Percentiles rank a stretch among this genome's conserved stretches.
These are phyloP conservation scores for Pseudoatta argentina DNA, from an alignment of 1,140 invertebrate species.

Conservation along the genomic window DNA sequence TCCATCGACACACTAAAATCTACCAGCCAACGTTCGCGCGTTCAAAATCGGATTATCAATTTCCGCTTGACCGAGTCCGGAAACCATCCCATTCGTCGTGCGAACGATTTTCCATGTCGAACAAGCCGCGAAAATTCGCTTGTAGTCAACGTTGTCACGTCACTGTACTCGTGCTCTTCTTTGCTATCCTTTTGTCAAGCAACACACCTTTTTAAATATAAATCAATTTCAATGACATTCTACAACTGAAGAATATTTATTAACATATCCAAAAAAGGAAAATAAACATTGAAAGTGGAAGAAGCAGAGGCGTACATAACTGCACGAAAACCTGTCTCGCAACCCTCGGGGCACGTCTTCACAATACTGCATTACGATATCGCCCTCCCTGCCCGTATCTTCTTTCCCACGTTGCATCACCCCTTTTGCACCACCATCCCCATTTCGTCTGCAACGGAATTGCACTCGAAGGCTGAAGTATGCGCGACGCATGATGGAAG, in stretches of 20 bases:
- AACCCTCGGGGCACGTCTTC: constrained; percentile 73
- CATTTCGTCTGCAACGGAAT: constrained; percentile 57
- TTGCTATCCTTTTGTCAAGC: constrained; percentile 46
- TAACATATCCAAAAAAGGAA: neutral
- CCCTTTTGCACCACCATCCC: constrained; percentile 21
- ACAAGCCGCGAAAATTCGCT: constrained; percentile 52
- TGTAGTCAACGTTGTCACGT: constrained; percentile 45
- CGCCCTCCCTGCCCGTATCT: constrained; percentile 41
- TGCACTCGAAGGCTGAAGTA: constrained; percentile 67
- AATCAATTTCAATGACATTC: neutral
- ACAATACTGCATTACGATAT: constrained; percentile 80
- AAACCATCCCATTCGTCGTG: constrained; percentile 46
- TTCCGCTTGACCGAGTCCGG: constrained; percentile 41
- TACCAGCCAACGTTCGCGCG: constrained; percentile 25
- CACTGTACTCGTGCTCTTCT: constrained; percentile 33
- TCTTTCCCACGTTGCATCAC: constrained; percentile 24
- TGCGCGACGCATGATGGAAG: constrained; percentile 66
- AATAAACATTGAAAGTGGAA: neutral
- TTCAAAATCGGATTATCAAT: constrained; percentile 49
- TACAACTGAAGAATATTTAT: neutral
- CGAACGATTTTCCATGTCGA: constrained; percentile 41
- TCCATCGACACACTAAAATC: constrained; percentile 39
- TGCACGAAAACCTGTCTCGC: constrained; percentile 70
- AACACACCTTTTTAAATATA: neutral
- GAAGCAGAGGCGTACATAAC: constrained; percentile 63